Percentiles rank a stretch among this genome's conserved stretches.
Conservation (phyloP, 2,797 vertebrate species). For the Phyllotis vaccarum region DNA sequence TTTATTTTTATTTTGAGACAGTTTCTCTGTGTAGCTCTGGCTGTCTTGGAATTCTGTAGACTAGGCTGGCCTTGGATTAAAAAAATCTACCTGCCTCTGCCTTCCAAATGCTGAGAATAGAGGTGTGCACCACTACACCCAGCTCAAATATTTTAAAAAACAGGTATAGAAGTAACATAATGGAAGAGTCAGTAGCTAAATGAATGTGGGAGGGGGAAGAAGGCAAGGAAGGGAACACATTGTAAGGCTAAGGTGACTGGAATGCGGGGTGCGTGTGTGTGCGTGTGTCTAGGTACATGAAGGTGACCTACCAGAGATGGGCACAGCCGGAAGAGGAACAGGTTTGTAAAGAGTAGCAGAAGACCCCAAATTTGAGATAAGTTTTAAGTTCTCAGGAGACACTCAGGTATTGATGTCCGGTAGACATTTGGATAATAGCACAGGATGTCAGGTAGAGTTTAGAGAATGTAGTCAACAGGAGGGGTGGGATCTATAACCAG, state of each 20-base stretch:
- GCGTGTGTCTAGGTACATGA: neutral
- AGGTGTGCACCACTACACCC: neutral
- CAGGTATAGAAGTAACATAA: neutral
- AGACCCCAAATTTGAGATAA: neutral
- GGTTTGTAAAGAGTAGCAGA: neutral
- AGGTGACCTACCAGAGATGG: neutral
- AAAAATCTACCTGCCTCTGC: neutral
- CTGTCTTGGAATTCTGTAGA: neutral
- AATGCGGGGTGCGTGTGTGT: too few relatives aligned
- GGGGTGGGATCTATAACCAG: neutral
- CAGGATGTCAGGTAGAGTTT: neutral
- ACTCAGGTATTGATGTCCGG: neutral
- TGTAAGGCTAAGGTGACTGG: neutral
- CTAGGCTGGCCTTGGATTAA: neutral
- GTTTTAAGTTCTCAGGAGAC: slow-evolving; percentile 6
- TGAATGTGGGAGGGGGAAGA: neutral
- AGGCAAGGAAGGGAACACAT: neutral
- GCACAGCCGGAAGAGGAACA: neutral
- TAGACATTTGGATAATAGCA: neutral
- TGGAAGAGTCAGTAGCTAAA: neutral
- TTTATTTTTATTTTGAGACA: neutral
- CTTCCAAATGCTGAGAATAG: neutral
- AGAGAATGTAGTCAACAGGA: neutral
- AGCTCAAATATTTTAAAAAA: neutral
- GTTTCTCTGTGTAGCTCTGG: too few relatives aligned